These are phyloP conservation scores for Platycercus adscitus DNA, from an alignment of 2,113 vertebrate species.

Conservation along the genomic window DNA sequence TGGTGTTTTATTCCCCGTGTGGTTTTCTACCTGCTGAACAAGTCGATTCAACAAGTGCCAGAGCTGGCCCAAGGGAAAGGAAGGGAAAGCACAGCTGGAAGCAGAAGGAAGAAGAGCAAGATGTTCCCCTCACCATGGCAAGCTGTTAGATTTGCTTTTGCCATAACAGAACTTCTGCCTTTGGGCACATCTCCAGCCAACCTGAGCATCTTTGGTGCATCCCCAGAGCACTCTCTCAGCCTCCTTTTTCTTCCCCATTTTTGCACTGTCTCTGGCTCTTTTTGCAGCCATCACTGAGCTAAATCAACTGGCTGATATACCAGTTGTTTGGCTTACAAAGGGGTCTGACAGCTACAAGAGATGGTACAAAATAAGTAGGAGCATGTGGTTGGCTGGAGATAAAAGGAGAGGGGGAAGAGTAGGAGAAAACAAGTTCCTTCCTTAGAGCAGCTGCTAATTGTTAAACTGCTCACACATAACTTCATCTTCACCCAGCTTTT, in stretches of 20 bases:
- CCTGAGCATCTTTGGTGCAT: neutral
- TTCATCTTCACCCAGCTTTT: neutral
- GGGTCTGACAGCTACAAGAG: neutral
- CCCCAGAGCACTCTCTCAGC: neutral
- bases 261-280: neutral
- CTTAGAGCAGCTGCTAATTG: neutral
- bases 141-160: neutral
- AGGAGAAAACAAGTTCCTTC: neutral
- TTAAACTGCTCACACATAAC: neutral
- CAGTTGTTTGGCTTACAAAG: neutral
- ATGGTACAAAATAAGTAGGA: neutral
- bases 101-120: neutral
- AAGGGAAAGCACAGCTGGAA: slow-evolving; percentile 11
- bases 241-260: neutral
- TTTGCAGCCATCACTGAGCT: neutral
- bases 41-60: neutral
- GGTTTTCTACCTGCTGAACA: neutral
- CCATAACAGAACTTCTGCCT: neutral
- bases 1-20: neutral
- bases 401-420: neutral
- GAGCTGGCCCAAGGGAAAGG: neutral
- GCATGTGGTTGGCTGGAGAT: neutral
- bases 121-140: neutral
- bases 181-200: neutral
- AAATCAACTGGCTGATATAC: neutral